Conservation (phyloP, 2,113 vertebrate genomes). For the Murina feae region DNA sequence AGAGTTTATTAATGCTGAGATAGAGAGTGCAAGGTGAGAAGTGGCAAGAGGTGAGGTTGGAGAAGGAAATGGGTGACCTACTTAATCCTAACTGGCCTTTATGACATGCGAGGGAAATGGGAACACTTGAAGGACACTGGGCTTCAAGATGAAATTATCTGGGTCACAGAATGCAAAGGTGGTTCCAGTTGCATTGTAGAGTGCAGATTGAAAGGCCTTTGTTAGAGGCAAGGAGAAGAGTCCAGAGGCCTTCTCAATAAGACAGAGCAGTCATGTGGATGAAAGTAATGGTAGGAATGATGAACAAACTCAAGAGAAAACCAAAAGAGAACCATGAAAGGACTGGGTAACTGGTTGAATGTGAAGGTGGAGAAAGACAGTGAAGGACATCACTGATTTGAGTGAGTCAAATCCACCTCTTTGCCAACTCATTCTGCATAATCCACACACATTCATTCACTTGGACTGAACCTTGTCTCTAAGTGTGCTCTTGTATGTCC, state of each 20-base stretch:
- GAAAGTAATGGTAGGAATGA: neutral
- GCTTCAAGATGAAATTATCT: neutral
- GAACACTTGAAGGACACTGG: neutral
- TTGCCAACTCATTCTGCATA: rapidly evolving
- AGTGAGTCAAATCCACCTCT: neutral
- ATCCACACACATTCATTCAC: rapidly evolving
- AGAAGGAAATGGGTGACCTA: neutral
- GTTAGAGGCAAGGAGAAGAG: neutral
- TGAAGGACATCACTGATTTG: neutral
- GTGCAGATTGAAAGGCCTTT: neutral
- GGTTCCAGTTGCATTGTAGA: neutral
- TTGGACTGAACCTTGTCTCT: neutral
- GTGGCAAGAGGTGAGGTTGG: neutral
- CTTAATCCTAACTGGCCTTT: neutral
- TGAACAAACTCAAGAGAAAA: neutral
- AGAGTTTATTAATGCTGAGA: neutral
- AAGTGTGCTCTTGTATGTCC: rapidly evolving
- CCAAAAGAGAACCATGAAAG: neutral
- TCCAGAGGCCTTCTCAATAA: neutral
- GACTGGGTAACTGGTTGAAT: neutral
- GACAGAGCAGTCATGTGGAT: neutral
- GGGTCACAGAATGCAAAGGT: neutral
- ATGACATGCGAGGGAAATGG: neutral
- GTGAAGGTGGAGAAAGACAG: neutral
- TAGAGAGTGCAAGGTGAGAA: neutral